A percentile compares a stretch with the other conserved stretches of the same genome.
phyloP scores from a whole-genome alignment of 2,888 invertebrate genomes.

The Frankliniella intonsa region DNA sequence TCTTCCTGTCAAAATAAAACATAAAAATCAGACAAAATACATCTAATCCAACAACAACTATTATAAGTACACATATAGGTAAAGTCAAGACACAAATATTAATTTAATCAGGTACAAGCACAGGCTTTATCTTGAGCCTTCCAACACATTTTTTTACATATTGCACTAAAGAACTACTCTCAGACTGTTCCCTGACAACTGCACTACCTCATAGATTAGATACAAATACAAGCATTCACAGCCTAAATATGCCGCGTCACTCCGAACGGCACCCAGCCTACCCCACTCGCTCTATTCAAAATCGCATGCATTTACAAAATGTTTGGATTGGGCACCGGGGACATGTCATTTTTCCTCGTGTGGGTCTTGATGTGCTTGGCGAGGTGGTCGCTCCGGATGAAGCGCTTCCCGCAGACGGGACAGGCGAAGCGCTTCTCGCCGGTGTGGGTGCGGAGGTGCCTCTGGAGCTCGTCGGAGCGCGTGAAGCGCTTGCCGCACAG shows the following conservation, averaged over 20 bases:
- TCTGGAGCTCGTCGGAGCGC: conserved; percentile 88
- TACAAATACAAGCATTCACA: not conserved
- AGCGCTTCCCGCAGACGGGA: conserved; percentile 91
- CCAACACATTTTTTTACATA: not conserved
- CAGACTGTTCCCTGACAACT: not conserved
- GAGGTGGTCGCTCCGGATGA: conserved; percentile 94
- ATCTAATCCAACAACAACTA: not conserved
- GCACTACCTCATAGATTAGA: not conserved
- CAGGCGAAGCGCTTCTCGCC: conserved; percentile 94
- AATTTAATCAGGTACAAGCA: conserved; percentile 6
- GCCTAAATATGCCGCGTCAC: not conserved
- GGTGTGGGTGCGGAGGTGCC: conserved; percentile 88
- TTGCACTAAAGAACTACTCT: not conserved
- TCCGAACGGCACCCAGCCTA: too few relatives aligned
- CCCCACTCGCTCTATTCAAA: not conserved
- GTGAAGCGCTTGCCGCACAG: conserved; percentile 95
- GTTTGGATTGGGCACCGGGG: not conserved
- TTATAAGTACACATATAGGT: not conserved
- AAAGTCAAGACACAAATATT: not conserved
- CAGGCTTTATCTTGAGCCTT: not conserved
- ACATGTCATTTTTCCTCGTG: conserved; percentile 55
- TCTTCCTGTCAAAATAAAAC: not conserved
- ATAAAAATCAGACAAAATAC: not conserved
- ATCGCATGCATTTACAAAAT: not conserved
- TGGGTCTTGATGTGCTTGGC: conserved; percentile 95